Percentiles rank a stretch among this genome's conserved stretches.
Evolutionary conservation across 2,797 vertebrate species (phyloP).

Genomic region (Otolemur crassicaudatus): DNA sequence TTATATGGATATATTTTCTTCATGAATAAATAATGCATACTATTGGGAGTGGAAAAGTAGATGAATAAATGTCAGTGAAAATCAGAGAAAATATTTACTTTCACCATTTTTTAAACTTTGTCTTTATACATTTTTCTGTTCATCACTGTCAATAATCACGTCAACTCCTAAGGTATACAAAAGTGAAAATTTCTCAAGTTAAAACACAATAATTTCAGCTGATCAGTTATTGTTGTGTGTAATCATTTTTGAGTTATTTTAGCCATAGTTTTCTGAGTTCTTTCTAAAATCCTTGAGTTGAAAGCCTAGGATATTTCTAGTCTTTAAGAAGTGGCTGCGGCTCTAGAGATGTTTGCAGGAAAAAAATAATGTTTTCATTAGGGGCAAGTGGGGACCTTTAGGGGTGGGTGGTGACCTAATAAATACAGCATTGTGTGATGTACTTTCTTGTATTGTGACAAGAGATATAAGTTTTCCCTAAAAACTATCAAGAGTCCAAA

Average conservation of each 20-base stretch:
- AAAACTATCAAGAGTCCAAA: slow-evolving; percentile 6
- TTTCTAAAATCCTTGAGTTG: neutral
- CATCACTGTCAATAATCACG: neutral
- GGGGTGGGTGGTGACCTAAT: neutral
- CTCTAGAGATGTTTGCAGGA: neutral
- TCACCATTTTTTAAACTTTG: neutral
- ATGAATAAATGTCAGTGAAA: neutral
- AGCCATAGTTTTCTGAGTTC: neutral
- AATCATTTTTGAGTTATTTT: neutral
- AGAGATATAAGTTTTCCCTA: neutral
- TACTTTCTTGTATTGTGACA: neutral
- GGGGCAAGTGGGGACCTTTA: neutral
- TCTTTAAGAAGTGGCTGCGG: neutral
- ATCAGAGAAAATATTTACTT: neutral
- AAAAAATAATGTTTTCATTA: neutral
- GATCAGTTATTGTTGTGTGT: neutral
- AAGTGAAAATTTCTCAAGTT: neutral
- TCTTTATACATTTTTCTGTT: neutral
- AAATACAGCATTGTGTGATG: neutral
- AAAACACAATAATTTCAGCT: neutral
- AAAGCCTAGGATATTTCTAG: neutral
- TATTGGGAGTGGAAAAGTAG: neutral
- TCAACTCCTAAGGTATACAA: neutral
- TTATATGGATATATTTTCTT: neutral
- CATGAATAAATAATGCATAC: neutral